Evolutionary conservation across 2,888 invertebrate species (phyloP).

Genomic region (Hipparchia semele): DNA sequence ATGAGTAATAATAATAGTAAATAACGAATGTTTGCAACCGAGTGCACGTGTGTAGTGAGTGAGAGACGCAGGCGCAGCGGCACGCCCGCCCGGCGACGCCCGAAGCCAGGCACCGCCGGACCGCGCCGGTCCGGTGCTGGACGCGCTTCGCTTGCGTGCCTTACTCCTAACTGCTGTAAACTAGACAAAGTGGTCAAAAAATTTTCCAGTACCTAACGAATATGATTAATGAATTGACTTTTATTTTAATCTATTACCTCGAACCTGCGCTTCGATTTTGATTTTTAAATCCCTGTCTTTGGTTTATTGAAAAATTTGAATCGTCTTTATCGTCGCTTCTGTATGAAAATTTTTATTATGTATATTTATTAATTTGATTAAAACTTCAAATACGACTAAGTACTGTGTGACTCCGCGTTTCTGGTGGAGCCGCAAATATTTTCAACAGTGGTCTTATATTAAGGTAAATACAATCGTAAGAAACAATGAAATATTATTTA

Average conservation of each 20-base stretch:
- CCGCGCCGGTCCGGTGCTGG: slow-evolving; percentile 33
- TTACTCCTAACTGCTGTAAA: slow-evolving; percentile 57
- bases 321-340: slow-evolving; percentile 60
- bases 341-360: slow-evolving; percentile 66
- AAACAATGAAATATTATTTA: slow-evolving; percentile 82
- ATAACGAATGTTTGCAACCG: slow-evolving; percentile 78
- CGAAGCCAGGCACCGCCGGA: background rate
- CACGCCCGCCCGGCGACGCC: slow-evolving; percentile 16
- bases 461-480: slow-evolving; percentile 81
- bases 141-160: slow-evolving; percentile 47
- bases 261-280: slow-evolving; percentile 79
- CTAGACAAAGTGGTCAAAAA: slow-evolving; percentile 71
- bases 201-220: slow-evolving; percentile 76
- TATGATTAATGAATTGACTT: slow-evolving; percentile 83
- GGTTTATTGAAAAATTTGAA: slow-evolving; percentile 76
- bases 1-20: slow-evolving; percentile 80
- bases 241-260: slow-evolving; percentile 81
- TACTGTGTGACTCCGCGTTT: slow-evolving; percentile 72
- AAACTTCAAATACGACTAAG: slow-evolving; percentile 78
- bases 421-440: slow-evolving; percentile 66
- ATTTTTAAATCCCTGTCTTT: slow-evolving; percentile 79
- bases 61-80: slow-evolving; percentile 39
- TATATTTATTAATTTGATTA: slow-evolving; percentile 70
- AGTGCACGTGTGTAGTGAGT: slow-evolving; percentile 71
- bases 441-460: slow-evolving; percentile 80